Base-by-base conservation (phyloP, 2,113 vertebrate genomes). In the Brachionichthys hirsutus region DNA sequence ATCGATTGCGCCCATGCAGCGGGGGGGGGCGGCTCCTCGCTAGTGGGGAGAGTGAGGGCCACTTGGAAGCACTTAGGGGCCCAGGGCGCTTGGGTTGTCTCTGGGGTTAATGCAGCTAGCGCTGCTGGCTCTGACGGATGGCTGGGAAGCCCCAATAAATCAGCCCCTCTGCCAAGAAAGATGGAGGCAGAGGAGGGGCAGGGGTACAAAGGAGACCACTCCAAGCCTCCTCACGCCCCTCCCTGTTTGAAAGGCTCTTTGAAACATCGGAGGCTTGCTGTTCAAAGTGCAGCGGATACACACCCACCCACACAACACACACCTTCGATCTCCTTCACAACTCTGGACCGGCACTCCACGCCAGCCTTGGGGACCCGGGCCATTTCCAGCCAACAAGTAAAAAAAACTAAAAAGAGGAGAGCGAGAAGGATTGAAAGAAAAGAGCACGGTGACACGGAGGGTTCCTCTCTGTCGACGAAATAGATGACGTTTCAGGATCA, bases 401-500 rank as follows among this genome's bases (percentile, higher is more conserved):
- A 81, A 58, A 67, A 57, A n/a, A n/a, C n/a, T 52, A 82, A 44
- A 24, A 70, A 58, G 20, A 46, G 48, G n/a, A 61, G 60, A 6
- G 2, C 66, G 60, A 14, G 18, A 50, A 49, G 53, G 53, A 68
- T 24, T 58, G 45, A 78, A 65, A 67, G 61, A 83, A n/a, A 76
- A 69, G 62, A 77, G 61, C 67, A 85, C 78, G 47, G 47, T 30
- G 47, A 69, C 73, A 71, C 70, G 63, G 77, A 86, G 78, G 82
- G 82, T 85, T 85, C 75, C 70, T 87, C 72, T 85, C 76, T 82
- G 78, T 70, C 78, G 85, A 74, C 79, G 85, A 80, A 88, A 89
- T 82, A 88, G 88, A 90, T 90, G 84, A 89, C 85, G 87, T 89
- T 89, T 89, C 84, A 78, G 78, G 86, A 92, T 92, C 87, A 88